phyloP scores from a whole-genome alignment of 2,797 vertebrate species.

The Cuculus canorus region DNA sequence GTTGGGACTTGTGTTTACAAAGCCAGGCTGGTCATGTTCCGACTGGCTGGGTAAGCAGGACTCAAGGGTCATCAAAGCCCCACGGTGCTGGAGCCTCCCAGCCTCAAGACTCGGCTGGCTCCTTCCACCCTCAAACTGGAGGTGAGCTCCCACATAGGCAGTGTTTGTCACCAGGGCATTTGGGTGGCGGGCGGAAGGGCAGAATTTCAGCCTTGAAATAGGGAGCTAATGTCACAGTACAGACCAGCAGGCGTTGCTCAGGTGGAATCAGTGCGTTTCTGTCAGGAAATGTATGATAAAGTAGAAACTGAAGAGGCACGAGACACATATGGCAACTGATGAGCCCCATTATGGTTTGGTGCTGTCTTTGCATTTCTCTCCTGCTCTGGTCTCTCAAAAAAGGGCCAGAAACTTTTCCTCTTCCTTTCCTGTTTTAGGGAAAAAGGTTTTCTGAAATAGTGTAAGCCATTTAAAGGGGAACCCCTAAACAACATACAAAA shows the following conservation, averaged over 20 bases:
- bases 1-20: accelerated
- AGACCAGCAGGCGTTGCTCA: neutral
- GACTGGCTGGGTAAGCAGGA: neutral
- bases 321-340: neutral
- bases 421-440: neutral
- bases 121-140: neutral
- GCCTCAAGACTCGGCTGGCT: neutral
- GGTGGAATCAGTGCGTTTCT: neutral
- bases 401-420: neutral
- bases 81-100: neutral
- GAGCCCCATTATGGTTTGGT: neutral
- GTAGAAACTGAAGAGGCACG: neutral
- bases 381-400: neutral
- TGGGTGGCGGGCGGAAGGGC: neutral
- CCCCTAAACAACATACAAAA: neutral
- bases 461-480: neutral
- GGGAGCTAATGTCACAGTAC: neutral
- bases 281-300: neutral
- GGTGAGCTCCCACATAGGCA: accelerated
- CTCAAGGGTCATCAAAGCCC: neutral
- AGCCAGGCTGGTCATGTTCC: accelerated
- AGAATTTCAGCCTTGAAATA: neutral
- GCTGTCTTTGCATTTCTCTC: neutral
- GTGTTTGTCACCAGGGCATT: neutral
- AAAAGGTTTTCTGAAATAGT: neutral